phyloP scores from a whole-genome alignment of 2,113 vertebrate species.

The Hipposideros armiger region DNA sequence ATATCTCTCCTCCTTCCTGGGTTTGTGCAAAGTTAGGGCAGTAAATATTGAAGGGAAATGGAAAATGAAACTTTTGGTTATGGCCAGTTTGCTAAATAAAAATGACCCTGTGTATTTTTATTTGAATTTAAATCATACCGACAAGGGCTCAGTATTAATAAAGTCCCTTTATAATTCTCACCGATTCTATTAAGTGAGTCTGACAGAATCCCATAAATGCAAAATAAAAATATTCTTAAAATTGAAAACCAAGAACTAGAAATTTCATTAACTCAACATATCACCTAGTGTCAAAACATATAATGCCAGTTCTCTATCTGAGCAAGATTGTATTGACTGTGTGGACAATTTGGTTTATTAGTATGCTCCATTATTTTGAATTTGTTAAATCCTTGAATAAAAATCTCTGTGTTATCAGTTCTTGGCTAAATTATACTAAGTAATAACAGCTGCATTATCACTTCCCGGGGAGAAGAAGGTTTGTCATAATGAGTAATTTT shows the following conservation, averaged over 20 bases:
- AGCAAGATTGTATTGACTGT: not conserved
- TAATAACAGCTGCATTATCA: slow-evolving; percentile 63
- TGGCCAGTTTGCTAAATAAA: slow-evolving; percentile 60
- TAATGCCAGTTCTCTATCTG: not conserved
- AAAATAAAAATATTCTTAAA: slow-evolving; percentile 57
- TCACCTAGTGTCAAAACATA: slow-evolving; percentile 26
- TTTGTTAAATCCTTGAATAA: slow-evolving; percentile 67
- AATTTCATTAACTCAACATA: slow-evolving; percentile 49
- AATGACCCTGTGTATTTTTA: slow-evolving; percentile 39
- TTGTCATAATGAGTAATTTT: slow-evolving; percentile 63
- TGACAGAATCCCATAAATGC: slow-evolving; percentile 12
- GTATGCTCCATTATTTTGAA: slow-evolving; percentile 50
- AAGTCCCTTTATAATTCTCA: slow-evolving; percentile 34
- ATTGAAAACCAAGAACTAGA: slow-evolving; percentile 50
- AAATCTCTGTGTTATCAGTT: slow-evolving; percentile 54
- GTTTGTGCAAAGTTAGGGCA: not conserved
- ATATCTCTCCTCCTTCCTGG: slow-evolving; percentile 2
- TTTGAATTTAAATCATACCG: slow-evolving; percentile 52
- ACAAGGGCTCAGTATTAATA: slow-evolving; percentile 1
- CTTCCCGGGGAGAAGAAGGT: slow-evolving; percentile 30
- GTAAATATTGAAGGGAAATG: slow-evolving; percentile 20
- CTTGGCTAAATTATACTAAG: slow-evolving; percentile 64
- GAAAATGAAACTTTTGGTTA: slow-evolving; percentile 47
- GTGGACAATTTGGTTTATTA: slow-evolving; percentile 38
- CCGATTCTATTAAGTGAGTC: slow-evolving; percentile 27